These are phyloP conservation scores for Andinoacara biseriatus DNA, from an alignment of 2,113 vertebrate genomes.

Conservation along the genomic window DNA sequence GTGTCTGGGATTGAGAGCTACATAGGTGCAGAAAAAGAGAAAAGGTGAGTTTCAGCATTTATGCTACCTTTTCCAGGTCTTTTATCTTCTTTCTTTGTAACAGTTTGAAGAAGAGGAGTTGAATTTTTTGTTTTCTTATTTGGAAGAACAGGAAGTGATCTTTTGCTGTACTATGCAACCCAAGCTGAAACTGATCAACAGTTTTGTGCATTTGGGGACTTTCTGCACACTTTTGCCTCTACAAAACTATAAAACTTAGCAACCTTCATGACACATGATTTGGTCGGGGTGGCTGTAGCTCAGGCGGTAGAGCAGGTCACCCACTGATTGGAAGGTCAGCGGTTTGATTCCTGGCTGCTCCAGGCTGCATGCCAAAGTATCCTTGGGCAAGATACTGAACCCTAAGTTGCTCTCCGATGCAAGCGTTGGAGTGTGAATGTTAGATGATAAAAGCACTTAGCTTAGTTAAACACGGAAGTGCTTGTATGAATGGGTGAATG, in stretches of 20 bases:
- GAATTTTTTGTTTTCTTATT: background rate
- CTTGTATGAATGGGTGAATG: too few relatives aligned
- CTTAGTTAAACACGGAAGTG: too few relatives aligned
- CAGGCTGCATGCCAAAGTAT: too few relatives aligned
- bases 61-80: background rate
- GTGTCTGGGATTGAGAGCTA: conserved; percentile 36
- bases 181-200: background rate
- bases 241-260: background rate
- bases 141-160: background rate
- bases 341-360: too few relatives aligned
- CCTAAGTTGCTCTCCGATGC: too few relatives aligned
- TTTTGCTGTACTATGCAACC: background rate
- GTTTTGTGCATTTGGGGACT: background rate
- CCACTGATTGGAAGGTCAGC: too few relatives aligned
- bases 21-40: conserved; percentile 22
- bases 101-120: background rate
- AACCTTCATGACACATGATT: background rate
- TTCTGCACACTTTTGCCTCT: background rate
- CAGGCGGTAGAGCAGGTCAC: too few relatives aligned
- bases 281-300: too few relatives aligned
- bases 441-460: too few relatives aligned
- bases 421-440: too few relatives aligned
- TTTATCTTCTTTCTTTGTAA: background rate
- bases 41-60: conserved; percentile 68
- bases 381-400: too few relatives aligned